Conservation (phyloP, 2,113 vertebrate species). For the Chamaea fasciata region DNA sequence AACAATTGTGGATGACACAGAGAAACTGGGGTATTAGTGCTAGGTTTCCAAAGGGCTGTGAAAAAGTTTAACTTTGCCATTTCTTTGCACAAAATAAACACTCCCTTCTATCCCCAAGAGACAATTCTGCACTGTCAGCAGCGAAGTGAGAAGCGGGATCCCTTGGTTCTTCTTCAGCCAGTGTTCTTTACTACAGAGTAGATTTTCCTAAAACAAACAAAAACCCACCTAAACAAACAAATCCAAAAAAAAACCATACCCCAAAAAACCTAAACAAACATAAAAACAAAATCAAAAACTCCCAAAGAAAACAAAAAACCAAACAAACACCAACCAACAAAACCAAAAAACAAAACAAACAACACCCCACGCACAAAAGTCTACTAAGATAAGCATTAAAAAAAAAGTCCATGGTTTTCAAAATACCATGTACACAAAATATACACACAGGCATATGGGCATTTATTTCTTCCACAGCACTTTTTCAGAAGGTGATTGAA, state of each 20-base stretch:
- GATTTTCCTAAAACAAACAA: not conserved
- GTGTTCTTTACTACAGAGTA: not conserved
- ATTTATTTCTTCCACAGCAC: not conserved
- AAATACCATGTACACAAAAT: not conserved
- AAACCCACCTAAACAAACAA: not conserved
- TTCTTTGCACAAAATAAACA: not conserved
- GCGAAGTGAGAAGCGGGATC: not conserved
- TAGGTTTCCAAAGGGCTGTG: not conserved
- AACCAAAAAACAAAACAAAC: not conserved
- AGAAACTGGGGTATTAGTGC: not conserved
- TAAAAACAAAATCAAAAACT: not conserved
- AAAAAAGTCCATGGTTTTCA: not conserved
- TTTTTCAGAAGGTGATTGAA: not conserved
- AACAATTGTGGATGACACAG: not conserved
- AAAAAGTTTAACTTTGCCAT: not conserved
- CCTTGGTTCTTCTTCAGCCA: not conserved
- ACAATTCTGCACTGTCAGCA: not conserved
- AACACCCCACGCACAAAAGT: not conserved
- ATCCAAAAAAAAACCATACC: not conserved
- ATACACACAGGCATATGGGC: fast-evolving
- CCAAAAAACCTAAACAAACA: not conserved
- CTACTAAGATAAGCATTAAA: not conserved
- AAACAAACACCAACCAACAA: not conserved
- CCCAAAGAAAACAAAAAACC: not conserved
- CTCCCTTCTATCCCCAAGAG: not conserved